Base-by-base conservation (phyloP, 1,140 invertebrate genomes). In the Drosophila pallidifrons region DNA sequence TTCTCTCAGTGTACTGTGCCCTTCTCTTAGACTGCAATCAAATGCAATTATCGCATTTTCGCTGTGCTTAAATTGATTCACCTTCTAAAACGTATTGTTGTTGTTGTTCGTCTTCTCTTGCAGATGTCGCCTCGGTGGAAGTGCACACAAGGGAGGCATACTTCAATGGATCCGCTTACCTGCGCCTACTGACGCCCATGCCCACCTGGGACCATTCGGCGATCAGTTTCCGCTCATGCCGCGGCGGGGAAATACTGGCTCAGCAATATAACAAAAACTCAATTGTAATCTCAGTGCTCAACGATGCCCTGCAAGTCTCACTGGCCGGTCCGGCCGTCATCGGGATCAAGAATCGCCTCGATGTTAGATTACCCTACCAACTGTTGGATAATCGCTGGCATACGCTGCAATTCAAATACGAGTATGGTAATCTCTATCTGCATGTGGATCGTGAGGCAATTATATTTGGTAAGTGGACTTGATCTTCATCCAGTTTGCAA, bases 361-460 rank as follows among this genome's bases (percentile, higher is more conserved):
- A 96, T 69, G 94, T 95, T 1, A 93, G 92, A 55, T 92, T 97
- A n/a, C 93, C 93, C 55, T 95, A 94, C 35, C 94, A 95, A 76
- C 94, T 96, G 63, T 93, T 97, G 10, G 95, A 97, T 93, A 97
- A 97, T 93, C 94, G 93, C 78, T 97, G 97, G 97, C 96, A 97
- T 92, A 93, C 91, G 52, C 72, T 93, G 32, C 82, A 93, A 72
- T 92, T 93, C 68, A 83, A 92, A 66, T 92, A 94, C 79, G 93
- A 94, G 75, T 93, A 95, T 30, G 95, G 95, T 2, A 95, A 96
- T 92, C 93, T 96, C 8, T 95, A 95, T 2, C 92, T 96, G 54
- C 83, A 92, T 67, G 88, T 93, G 74, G 91, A 93, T 89, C 76
- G 81, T 64, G 82, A 75, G 69, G 75, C 89, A 49, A 89, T 72